Conservation (phyloP, 2,797 vertebrate species). For the Prionace glauca region DNA sequence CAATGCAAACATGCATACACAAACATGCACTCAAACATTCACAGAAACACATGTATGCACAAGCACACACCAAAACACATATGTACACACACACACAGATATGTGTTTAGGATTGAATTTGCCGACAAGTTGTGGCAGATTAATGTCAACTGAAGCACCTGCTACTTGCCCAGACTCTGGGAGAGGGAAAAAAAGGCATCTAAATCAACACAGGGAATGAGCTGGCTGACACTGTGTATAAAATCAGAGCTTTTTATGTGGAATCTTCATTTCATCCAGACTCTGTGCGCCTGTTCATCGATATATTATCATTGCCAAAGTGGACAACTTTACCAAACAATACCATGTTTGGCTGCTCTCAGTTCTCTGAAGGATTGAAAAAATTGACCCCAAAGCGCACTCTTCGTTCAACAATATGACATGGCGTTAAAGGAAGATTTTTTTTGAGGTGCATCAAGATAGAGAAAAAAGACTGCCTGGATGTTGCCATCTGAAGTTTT, state of each 20-base stretch:
- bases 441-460: constrained; percentile 44
- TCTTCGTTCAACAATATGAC: constrained; percentile 31
- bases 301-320: constrained; percentile 28
- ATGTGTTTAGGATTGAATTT: not conserved
- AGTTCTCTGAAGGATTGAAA: constrained; percentile 9
- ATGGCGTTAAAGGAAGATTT: not conserved
- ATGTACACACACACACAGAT: not conserved
- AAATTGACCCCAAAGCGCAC: not conserved
- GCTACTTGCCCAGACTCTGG: constrained; percentile 12
- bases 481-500: not conserved
- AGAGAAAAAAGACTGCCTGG: constrained; percentile 30
- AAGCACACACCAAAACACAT: not conserved
- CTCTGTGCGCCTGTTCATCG: not conserved
- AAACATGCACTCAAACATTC: not conserved
- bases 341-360: constrained; percentile 31
- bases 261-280: constrained; percentile 30
- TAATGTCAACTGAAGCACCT: constrained; percentile 24
- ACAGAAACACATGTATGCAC: not conserved
- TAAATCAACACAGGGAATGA: constrained; percentile 34
- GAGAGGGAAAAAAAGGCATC: not conserved
- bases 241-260: constrained; percentile 32
- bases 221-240: constrained; percentile 32
- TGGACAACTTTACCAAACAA: constrained; percentile 33
- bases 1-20: not conserved
- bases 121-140: not conserved